A percentile compares a stretch with the other conserved stretches of the same genome.
Evolutionary conservation across 2,888 invertebrate genomes (phyloP).

Genomic region (Synergus japonicus): DNA sequence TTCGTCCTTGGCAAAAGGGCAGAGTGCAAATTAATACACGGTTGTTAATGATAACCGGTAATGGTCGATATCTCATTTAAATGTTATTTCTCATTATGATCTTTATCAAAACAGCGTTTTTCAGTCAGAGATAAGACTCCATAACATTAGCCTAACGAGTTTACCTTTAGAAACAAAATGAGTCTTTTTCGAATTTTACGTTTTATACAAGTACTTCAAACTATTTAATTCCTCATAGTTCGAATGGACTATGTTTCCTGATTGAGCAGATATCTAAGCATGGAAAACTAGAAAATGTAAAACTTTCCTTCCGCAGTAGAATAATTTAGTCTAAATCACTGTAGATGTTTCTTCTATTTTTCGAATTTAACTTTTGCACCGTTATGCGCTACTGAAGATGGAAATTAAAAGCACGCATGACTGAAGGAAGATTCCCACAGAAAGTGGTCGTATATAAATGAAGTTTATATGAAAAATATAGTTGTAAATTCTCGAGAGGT

Average conservation of each 20-base stretch:
- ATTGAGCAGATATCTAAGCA: neutral
- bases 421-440: neutral
- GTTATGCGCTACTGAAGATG: neutral
- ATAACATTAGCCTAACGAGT: neutral
- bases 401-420: neutral
- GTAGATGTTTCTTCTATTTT: neutral
- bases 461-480: neutral
- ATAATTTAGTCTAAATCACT: neutral
- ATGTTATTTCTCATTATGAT: neutral
- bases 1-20: slow-evolving; percentile 16
- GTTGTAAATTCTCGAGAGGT: neutral
- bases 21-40: slow-evolving; percentile 4
- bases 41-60: neutral
- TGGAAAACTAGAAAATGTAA: neutral
- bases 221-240: too few species aligned
- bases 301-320: slow-evolving; percentile 6
- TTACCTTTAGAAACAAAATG: neutral
- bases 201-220: too few species aligned
- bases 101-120: neutral
- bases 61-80: neutral
- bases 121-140: neutral
- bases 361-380: neutral
- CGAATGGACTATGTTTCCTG: neutral
- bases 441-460: neutral
- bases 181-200: too few species aligned